Base-by-base conservation (phyloP, 2,797 vertebrate species). In the Lepidocolaptes lacrymiger region DNA sequence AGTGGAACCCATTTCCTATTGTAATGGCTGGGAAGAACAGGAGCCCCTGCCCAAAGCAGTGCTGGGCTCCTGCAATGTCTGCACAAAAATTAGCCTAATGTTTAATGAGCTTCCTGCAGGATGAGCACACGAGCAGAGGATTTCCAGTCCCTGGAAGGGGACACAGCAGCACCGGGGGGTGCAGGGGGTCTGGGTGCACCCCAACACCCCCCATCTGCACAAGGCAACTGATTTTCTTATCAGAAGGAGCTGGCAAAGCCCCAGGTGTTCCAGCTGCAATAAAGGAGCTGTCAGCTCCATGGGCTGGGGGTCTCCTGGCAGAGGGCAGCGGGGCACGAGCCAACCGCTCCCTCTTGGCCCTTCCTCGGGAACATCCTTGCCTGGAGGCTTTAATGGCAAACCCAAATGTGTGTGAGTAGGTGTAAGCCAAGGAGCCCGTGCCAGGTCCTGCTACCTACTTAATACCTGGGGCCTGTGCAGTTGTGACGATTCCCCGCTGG, bases 391-490 rank as follows among this genome's bases (percentile, higher is more conserved):
- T 85, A 68, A 87, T 76, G 88, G 82, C 84, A 84, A 96, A 95
- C 37, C 7, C 91, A 83, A 88, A 64, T 44, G 74, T 75, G 58
- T 59, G 77, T 5, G 74, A 51, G 58, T 17, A 84, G 91, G 94
- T 85, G 92, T 68, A 86, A 95, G 85, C 80, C 94, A 93, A 91
- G 95, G 71, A 94, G 95, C 90, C 71, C 2, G 26, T 78, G 92
- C 93, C 93, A 96, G 93, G 55, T 64, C 88, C 52, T 72, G 91
- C 96, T 96, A 89, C 91, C 96, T 95, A 68, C 96, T 96, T 89
- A 73, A 92, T 95, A 82, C 96, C 96, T 89, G 90, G 90, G 90
- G 88, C 85, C 89, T 34, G 58, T 21, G 91, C 92, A 12, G 24
- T 43, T 56, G 32, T 61, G 91, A 58, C 2, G 24, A 24, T 67